Base-by-base conservation (phyloP, 2,888 invertebrate species). In the Homarus gammarus region DNA sequence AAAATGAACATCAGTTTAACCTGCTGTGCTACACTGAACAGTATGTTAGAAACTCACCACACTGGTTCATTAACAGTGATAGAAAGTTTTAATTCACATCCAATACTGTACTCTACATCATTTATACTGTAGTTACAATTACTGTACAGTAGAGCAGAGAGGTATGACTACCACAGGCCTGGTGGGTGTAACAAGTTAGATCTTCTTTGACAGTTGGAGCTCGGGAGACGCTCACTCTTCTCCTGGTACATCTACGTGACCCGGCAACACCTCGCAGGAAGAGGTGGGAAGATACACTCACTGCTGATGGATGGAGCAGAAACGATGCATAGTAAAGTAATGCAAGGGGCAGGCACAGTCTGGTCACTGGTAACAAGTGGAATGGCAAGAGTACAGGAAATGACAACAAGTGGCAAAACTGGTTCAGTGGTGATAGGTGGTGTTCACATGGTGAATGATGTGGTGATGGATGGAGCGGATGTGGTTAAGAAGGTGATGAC, bases 281-380 rank as follows among this genome's bases (percentile, higher is more conserved):
- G 51, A 2, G 51, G 12, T 15, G 12, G 27, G 78, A 44, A 78
- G 36, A n/a, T 18, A 22, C 6, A 36, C 18, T 78, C 5, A 27
- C 61, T 78, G 78, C 56, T 78, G 78, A 33, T 56, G 36, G 56
- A 78, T 36, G 36, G 56, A 61, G 56, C 56, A 78, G 49, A 56
- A 15, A 78, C 8, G 49, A 8, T 78, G 51, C 56, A 78, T 10
- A 78, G 2, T 56, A 38, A 22, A 10, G 22, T 78, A 18, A n/a
- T 51, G 5, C 36, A 27, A 6, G 27, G 64, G 5, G 27, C 33
- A 33, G 27, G 56, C 36, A 22, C 33, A 56, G 78, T 61, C 44
- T 33, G 33, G 5, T 10, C 78, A 56, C 18, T 56, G 31, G 33
- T 33, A 22, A 78, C 18, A 78, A 10, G 6, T 36, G 78, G 36